Base-by-base conservation (phyloP, 2,797 vertebrate species). In the Galagoides demidoff region DNA sequence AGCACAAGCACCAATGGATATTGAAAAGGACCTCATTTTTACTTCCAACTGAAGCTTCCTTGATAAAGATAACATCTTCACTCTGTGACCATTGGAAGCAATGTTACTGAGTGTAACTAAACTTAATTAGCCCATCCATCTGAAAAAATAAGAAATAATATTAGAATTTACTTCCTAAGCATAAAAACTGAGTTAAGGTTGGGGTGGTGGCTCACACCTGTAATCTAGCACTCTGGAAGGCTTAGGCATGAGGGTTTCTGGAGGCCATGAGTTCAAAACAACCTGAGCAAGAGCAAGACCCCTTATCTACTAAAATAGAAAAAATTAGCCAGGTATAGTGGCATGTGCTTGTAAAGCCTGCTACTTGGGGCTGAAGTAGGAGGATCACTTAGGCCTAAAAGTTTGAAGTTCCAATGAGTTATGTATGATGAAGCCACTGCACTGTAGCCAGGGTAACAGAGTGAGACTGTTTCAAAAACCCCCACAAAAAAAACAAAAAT, bases 121-220 rank as follows among this genome's bases (percentile, higher is more conserved):
- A 13, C 29, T 77, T 52, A 89, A 31, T 31, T 77, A 76, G 14
- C 8, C 1, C 4, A 82, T 8, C 2, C 4, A 82, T 52, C 29
- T 66, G n/a, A 59, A 81, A 45, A 95, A 52, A 85, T 43, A 96
- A 37, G n/a, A 25, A 74, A 34, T 57, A 52, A 66, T n/a, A 81
- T 59, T 71, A 86, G n/a, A 88, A 76, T 78, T 82, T 86, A 73
- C 4, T 66, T 89, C n/a, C 59, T 43, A 52, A 74, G 16, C 43
- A 78, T 64, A 88, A 57, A 91, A 91, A 84, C 29, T 45, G 70
- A 84, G 71, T 45, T 61, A 79, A 95, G 77, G 74, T 31, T 11
- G 0, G 11, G 31, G 29, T 37, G 16, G 25, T 73, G 70, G 13
- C 37, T 73, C 39, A 73, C 14, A 3, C 70, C 23, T 73, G 13